A percentile compares a stretch with the other conserved stretches of the same genome.
Evolutionary conservation across 2,888 invertebrate species (phyloP).

Genomic region (Xanthorhoe spadicearia): DNA sequence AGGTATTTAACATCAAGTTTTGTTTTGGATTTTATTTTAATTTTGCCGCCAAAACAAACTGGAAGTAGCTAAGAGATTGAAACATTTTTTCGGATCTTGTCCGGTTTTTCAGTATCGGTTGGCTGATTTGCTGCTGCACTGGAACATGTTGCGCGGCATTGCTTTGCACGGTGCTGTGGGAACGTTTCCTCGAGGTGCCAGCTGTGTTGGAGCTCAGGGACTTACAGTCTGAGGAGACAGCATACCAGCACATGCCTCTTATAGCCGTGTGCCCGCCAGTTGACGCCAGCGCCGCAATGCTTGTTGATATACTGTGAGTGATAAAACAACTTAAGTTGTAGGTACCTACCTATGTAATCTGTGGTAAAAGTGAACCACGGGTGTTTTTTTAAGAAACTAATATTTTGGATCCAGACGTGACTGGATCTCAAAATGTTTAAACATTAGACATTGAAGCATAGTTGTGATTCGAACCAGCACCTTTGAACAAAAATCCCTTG

Average conservation of each 20-base stretch:
- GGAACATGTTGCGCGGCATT: constrained; percentile 70
- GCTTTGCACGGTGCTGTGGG: constrained; percentile 72
- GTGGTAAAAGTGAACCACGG: too few species aligned
- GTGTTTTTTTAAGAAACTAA: too few species aligned
- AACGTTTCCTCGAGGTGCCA: constrained; percentile 67
- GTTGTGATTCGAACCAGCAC: too few species aligned
- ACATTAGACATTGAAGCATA: too few species aligned
- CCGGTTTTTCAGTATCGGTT: constrained; percentile 54
- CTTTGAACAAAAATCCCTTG: too few species aligned
- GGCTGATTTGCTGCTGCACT: constrained; percentile 65
- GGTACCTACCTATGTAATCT: too few species aligned
- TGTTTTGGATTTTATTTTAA: neutral
- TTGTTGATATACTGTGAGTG: constrained; percentile 58
- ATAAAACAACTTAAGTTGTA: too few species aligned
- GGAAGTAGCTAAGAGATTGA: neutral
- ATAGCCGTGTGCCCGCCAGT: constrained; percentile 64
- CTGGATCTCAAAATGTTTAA: too few species aligned
- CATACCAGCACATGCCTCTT: constrained; percentile 51
- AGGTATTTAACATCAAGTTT: too few species aligned
- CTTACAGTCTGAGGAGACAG: constrained; percentile 30
- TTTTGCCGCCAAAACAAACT: neutral
- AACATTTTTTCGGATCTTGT: constrained; percentile 4
- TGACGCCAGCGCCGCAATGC: constrained; percentile 48
- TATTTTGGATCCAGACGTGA: too few species aligned
- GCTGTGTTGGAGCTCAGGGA: constrained; percentile 62